Percentiles rank a stretch among this genome's conserved stretches.
Evolutionary conservation across 1,140 invertebrate species (phyloP).

Genomic region (Drosophila arizonae): DNA sequence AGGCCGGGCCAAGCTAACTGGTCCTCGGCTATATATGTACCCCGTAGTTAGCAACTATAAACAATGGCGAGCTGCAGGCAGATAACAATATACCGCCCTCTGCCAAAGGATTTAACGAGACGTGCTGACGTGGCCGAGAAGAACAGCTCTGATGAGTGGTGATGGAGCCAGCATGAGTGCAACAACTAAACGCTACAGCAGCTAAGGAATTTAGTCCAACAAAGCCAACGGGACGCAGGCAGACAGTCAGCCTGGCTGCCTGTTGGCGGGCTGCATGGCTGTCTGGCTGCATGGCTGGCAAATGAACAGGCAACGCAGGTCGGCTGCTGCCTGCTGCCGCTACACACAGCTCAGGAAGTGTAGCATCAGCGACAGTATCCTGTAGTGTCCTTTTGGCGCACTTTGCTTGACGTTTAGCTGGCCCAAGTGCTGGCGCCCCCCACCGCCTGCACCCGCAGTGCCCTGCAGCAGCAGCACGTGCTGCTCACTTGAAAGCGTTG

Average conservation of each 20-base stretch:
- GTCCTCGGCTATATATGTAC: conserved; percentile 59
- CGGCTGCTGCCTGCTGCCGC: conserved; percentile 9
- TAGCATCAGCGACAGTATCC: conserved; percentile 78
- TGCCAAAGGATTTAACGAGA: conserved; percentile 42
- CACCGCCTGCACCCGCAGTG: neutral
- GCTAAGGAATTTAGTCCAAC: conserved; percentile 66
- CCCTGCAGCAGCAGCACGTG: conserved; percentile 40
- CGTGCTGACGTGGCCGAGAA: conserved; percentile 38
- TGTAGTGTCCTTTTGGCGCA: conserved; percentile 74
- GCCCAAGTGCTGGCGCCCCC: conserved; percentile 39
- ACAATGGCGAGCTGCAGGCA: conserved; percentile 36
- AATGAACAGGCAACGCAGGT: conserved; percentile 43
- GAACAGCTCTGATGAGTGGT: conserved; percentile 42
- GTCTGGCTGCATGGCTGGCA: conserved; percentile 15
- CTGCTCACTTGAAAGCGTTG: conserved; percentile 54
- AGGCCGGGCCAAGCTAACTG: conserved; percentile 56
- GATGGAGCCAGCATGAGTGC: conserved; percentile 47
- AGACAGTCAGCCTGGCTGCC: neutral
- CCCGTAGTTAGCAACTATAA: conserved; percentile 27
- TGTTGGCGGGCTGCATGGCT: neutral
- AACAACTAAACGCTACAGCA: conserved; percentile 56
- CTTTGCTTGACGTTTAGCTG: conserved; percentile 75
- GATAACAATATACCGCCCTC: conserved; percentile 38
- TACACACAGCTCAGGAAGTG: conserved; percentile 60
- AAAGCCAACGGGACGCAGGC: conserved; percentile 45